These are phyloP conservation scores for Rhipidura dahli DNA, from an alignment of 2,113 vertebrate species.

Conservation along the genomic window DNA sequence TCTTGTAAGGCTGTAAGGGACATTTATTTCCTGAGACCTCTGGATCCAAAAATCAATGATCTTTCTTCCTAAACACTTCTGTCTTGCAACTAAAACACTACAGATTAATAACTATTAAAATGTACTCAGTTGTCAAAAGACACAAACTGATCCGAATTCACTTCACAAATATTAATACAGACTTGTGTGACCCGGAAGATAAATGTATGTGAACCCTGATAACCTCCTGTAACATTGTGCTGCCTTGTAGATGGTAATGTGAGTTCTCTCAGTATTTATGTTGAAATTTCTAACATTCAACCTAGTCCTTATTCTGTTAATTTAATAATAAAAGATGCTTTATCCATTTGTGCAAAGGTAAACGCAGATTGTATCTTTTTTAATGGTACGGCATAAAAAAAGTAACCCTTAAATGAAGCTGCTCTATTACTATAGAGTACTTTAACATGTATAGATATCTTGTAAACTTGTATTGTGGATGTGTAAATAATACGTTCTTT, in stretches of 20 bases:
- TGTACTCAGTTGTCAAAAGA: conserved; percentile 57
- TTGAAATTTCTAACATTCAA: conserved; percentile 85
- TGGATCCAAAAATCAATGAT: conserved; percentile 65
- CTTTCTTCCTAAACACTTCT: conserved; percentile 64
- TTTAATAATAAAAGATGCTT: conserved; percentile 85
- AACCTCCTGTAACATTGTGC: conserved; percentile 86
- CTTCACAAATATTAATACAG: conserved; percentile 78
- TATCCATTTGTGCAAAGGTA: conserved; percentile 88
- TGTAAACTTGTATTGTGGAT: conserved; percentile 99
- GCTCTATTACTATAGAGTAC: conserved; percentile 93
- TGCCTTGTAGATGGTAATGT: conserved; percentile 97
- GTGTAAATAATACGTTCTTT: conserved; percentile 98
- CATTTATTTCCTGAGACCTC: conserved; percentile 59
- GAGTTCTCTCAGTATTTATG: conserved; percentile 85
- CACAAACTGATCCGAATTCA: conserved; percentile 72
- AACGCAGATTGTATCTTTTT: conserved; percentile 90
- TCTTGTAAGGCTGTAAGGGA: conserved; percentile 63
- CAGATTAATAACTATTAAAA: conserved; percentile 77
- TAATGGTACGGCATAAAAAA: conserved; percentile 90
- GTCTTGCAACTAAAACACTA: conserved; percentile 75
- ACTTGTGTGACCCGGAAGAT: conserved; percentile 72
- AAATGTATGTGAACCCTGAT: conserved; percentile 79
- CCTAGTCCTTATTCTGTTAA: conserved; percentile 90
- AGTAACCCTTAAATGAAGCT: conserved; percentile 86
- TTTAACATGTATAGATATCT: conserved; percentile 96